These are phyloP conservation scores for Baccha elongata DNA, from an alignment of 2,888 invertebrate genomes.

Conservation along the genomic window DNA sequence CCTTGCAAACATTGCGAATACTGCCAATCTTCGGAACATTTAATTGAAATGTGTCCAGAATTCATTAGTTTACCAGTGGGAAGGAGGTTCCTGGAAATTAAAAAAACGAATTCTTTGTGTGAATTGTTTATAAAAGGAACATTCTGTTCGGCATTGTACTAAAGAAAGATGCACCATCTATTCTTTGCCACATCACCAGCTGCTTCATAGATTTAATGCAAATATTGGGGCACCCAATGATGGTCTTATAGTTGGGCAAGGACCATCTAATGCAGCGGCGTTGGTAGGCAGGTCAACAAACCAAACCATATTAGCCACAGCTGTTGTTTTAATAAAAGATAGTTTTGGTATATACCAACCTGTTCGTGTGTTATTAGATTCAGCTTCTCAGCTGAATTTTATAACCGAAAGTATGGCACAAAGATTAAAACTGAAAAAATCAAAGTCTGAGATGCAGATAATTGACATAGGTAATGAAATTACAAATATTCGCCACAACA, in stretches of 20 bases:
- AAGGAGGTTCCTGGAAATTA: conserved; percentile 20
- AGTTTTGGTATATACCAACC: not conserved
- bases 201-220: conserved; percentile 23
- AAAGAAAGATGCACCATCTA: conserved; percentile 8
- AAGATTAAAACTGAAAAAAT: not conserved
- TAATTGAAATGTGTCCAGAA: conserved; percentile 4
- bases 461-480: not conserved
- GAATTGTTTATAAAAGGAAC: conserved; percentile 22
- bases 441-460: no score
- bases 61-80: conserved; percentile 8
- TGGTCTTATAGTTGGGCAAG: no score
- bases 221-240: no score
- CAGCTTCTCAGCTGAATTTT: conserved; percentile 8
- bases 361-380: not conserved
- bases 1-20: no score
- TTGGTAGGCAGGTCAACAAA: not conserved
- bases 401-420: conserved; percentile 2
- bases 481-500: not conserved
- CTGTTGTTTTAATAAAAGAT: not conserved
- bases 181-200: conserved; percentile 10
- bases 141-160: not conserved
- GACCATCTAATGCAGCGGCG: no score
- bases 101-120: conserved; percentile 30
- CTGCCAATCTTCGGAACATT: no score
- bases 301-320: conserved; percentile 19